These are phyloP conservation scores for Bombus impatiens DNA, from an alignment of 1,140 invertebrate species.

Conservation along the genomic window DNA sequence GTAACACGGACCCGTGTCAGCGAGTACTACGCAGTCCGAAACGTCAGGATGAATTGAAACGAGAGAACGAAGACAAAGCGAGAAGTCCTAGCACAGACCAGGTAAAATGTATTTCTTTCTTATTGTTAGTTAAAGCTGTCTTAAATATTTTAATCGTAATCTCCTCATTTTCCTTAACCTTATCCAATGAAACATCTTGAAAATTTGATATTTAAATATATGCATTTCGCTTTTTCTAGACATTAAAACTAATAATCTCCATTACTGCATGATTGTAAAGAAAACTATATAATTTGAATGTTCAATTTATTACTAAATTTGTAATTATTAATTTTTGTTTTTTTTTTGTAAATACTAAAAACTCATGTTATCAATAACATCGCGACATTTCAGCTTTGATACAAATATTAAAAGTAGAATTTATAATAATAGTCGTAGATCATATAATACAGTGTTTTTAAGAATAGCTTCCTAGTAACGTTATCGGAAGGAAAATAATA, in stretches of 20 bases:
- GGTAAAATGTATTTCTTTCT: conserved; percentile 84
- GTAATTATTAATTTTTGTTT: conserved; percentile 35
- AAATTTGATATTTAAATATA: conserved; percentile 53
- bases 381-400: conserved; percentile 24
- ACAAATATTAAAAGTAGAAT: conserved; percentile 8
- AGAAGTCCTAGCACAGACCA: conserved; percentile 95
- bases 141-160: conserved; percentile 40
- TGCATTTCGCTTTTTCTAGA: conserved; percentile 63
- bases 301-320: conserved; percentile 34
- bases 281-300: conserved; percentile 51
- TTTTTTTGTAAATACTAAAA: conserved; percentile 46
- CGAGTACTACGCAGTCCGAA: conserved; percentile 93
- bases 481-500: not conserved
- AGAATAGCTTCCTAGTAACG: not conserved
- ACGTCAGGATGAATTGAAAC: conserved; percentile 81
- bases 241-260: conserved; percentile 49
- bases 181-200: conserved; percentile 38
- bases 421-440: conserved; percentile 2
- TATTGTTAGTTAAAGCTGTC: conserved; percentile 14
- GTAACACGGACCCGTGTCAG: conserved; percentile 93
- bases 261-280: conserved; percentile 66
- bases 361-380: conserved; percentile 24
- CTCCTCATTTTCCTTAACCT: conserved; percentile 30
- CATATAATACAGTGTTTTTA: not conserved
- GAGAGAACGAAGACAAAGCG: conserved; percentile 87